Base-by-base conservation (phyloP, 2,113 vertebrate species). In the Ariopsis seemanni region DNA sequence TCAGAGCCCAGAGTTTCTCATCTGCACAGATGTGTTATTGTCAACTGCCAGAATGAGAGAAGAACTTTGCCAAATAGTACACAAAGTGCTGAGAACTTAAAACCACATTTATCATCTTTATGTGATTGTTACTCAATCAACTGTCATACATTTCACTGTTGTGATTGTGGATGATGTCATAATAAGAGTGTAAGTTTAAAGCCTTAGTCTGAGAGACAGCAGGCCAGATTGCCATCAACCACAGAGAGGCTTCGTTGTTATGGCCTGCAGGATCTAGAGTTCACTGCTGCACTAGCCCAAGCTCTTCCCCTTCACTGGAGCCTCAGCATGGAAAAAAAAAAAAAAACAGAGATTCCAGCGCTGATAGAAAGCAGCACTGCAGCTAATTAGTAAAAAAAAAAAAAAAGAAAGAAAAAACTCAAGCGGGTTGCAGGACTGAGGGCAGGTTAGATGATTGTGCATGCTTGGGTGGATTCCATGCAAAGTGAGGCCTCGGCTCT, bases 321-420 rank as follows among this genome's bases (percentile, higher is more conserved):
- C 34, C 69, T 53, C 53, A 63, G 81, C 34, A 48, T 86, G 84
- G 75, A 74, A 75, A 87, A 71, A 22, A 48, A 71, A 22, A 48
- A 22, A 50, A 75, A 22, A 22, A 77, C 42, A 17, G 50, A 78
- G 55, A 83, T 71, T 0, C 63, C 83, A 88, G 52, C 22, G 53
- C 34, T 81, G 75, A 90, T 63, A 65, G 75, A 86, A 88, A 86
- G 42, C 87, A 88, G 87, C 1, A 58, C 63, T 17, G 18, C 65
- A 53, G 75, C 67, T 88, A 86, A 88, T 90, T 81, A 90, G 65
- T 72, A 17, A 25, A 82, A 75, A 82, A 69, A 42, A 58, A 75
- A 77, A 69, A 48, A 72, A 17, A 82, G 65, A 85, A 58, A 48
- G 48, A 42, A 78, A 83, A 82, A 53, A 14, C 72, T 57, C 7